phyloP scores from a whole-genome alignment of 2,888 invertebrate species.

The Trichopoda pennipes region DNA sequence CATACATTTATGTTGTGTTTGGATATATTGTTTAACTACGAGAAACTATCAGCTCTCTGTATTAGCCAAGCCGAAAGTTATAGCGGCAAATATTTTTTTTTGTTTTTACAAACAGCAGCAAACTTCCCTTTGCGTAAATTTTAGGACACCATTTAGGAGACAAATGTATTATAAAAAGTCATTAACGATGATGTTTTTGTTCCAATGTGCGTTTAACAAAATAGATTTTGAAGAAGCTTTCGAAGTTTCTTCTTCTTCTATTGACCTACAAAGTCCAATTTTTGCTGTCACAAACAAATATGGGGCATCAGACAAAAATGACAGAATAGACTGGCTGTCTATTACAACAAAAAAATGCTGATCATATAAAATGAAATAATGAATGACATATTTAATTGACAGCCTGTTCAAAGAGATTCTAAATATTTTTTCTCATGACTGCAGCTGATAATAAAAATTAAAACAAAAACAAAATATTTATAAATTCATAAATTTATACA shows the following conservation, averaged over 20 bases:
- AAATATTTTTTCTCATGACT: slow-evolving; percentile 5
- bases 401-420: background rate
- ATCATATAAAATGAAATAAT: slow-evolving; percentile 14
- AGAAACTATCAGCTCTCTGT: too few species aligned
- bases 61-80: too few species aligned
- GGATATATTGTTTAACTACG: too few species aligned
- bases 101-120: too few species aligned
- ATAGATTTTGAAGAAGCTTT: background rate
- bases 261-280: slow-evolving; percentile 30
- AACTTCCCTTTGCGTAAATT: too few species aligned
- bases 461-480: background rate
- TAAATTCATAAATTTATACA: background rate
- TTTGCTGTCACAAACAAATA: slow-evolving; percentile 17
- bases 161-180: too few species aligned
- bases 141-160: too few species aligned
- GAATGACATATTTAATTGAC: background rate
- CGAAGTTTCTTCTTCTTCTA: background rate
- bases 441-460: slow-evolving; percentile 6
- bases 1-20: too few species aligned
- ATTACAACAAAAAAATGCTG: slow-evolving; percentile 8
- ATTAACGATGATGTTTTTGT: too few species aligned
- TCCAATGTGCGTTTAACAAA: too few species aligned
- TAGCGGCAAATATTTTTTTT: too few species aligned
- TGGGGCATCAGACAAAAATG: slow-evolving; percentile 10
- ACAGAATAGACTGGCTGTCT: background rate